Conservation (phyloP, 2,888 invertebrate species). For the Plebejus anna region DNA sequence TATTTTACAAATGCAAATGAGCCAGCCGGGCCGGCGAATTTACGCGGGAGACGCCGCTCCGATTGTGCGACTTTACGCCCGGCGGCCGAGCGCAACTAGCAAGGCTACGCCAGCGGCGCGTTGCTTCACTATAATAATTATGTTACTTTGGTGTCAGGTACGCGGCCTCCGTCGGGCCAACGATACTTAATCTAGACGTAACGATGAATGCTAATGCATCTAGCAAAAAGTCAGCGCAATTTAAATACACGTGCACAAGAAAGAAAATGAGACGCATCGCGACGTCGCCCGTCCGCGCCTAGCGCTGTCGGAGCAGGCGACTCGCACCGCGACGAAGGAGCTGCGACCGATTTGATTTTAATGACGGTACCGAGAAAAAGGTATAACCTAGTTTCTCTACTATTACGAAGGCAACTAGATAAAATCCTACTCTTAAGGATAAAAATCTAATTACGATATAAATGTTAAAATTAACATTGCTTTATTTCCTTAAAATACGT, state of each 20-base stretch:
- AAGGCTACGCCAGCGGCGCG: slow-evolving; percentile 35
- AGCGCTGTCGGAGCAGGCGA: slow-evolving; percentile 53
- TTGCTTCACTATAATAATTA: slow-evolving; percentile 41
- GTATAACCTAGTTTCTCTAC: slow-evolving; percentile 75
- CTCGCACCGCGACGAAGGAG: slow-evolving; percentile 65
- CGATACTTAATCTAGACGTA: slow-evolving; percentile 53
- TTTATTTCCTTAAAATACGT: slow-evolving; percentile 65
- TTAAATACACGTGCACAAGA: slow-evolving; percentile 41
- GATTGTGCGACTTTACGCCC: slow-evolving; percentile 51
- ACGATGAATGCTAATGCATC: slow-evolving; percentile 58
- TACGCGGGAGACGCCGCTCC: slow-evolving; percentile 31
- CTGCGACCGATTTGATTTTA: slow-evolving; percentile 57
- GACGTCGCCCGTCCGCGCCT: slow-evolving; percentile 42
- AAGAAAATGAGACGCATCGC: slow-evolving; percentile 39
- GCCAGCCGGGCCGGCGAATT: slow-evolving; percentile 33
- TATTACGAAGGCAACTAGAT: slow-evolving; percentile 78
- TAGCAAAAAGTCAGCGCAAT: slow-evolving; percentile 63
- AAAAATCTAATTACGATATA: slow-evolving; percentile 76
- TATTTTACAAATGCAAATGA: slow-evolving; percentile 50
- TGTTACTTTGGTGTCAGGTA: slow-evolving; percentile 72
- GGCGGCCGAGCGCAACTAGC: slow-evolving; percentile 36
- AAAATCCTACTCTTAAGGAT: slow-evolving; percentile 78
- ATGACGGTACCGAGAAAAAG: slow-evolving; percentile 74
- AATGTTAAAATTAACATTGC: slow-evolving; percentile 80
- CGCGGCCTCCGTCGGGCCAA: slow-evolving; percentile 61